phyloP scores from a whole-genome alignment of 2,113 vertebrate species.

The Equus przewalskii region DNA sequence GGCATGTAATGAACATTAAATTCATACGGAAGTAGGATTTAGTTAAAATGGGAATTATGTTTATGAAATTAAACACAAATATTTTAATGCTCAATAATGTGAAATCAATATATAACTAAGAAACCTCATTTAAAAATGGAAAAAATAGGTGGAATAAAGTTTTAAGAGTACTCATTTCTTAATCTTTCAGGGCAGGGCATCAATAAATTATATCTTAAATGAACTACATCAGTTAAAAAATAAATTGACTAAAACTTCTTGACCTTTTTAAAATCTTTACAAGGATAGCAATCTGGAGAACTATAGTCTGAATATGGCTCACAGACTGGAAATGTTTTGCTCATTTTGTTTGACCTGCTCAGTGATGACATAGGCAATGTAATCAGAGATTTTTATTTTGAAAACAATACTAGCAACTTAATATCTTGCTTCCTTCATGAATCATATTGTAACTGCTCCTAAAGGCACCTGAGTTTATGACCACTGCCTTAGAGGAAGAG shows the following conservation, averaged over 20 bases:
- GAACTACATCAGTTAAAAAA: not conserved
- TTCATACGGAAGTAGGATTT: not conserved
- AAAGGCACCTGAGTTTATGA: not conserved
- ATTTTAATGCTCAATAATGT: not conserved
- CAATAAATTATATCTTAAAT: not conserved
- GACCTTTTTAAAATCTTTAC: not conserved
- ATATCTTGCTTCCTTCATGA: not conserved
- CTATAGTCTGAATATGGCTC: not conserved
- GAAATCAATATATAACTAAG: not conserved
- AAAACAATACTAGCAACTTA: constrained; percentile 19
- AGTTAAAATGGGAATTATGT: not conserved
- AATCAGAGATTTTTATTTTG: constrained; percentile 4
- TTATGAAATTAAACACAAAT: constrained; percentile 42
- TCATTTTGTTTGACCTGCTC: not conserved
- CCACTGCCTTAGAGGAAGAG: not conserved
- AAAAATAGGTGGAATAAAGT: not conserved
- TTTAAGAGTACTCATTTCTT: constrained; percentile 3
- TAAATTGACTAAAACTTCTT: not conserved
- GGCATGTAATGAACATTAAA: not conserved
- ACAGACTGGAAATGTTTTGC: not conserved
- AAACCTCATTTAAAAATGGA: not conserved
- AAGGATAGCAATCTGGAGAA: not conserved
- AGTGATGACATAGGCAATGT: not conserved
- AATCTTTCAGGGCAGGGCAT: constrained; percentile 27
- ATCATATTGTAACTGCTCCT: not conserved